Conservation (phyloP, 2,113 vertebrate species). For the Nanger granti region DNA sequence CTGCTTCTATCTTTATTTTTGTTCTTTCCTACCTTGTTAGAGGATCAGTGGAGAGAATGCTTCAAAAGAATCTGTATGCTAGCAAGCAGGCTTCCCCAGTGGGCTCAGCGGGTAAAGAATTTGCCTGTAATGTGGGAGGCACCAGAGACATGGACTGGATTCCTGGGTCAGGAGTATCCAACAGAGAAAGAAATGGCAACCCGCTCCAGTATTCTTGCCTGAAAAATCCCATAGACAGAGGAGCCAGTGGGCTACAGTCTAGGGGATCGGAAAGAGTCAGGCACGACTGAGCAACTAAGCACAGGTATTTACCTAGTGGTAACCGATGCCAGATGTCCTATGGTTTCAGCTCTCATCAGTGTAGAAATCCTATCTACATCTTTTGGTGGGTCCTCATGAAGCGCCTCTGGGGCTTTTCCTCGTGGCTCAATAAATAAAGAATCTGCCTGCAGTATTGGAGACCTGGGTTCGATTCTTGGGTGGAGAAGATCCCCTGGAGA, state of each 20-base stretch:
- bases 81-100: neutral
- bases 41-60: neutral
- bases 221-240: neutral
- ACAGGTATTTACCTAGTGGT: neutral
- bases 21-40: neutral
- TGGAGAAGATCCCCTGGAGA: neutral
- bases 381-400: neutral
- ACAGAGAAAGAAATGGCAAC: neutral
- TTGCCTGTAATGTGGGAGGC: neutral
- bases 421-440: neutral
- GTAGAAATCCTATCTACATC: neutral
- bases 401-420: neutral
- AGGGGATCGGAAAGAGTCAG: rapidly evolving
- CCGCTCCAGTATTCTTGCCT: neutral
- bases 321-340: neutral
- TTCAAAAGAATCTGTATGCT: neutral
- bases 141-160: neutral
- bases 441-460: neutral
- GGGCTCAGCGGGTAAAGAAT: neutral
- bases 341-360: neutral
- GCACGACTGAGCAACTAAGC: neutral
- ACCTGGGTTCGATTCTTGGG: neutral
- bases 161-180: neutral
- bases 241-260: neutral
- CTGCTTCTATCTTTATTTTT: neutral